These are phyloP conservation scores for Oligia latruncula DNA, from an alignment of 2,888 invertebrate genomes.

Conservation along the genomic window DNA sequence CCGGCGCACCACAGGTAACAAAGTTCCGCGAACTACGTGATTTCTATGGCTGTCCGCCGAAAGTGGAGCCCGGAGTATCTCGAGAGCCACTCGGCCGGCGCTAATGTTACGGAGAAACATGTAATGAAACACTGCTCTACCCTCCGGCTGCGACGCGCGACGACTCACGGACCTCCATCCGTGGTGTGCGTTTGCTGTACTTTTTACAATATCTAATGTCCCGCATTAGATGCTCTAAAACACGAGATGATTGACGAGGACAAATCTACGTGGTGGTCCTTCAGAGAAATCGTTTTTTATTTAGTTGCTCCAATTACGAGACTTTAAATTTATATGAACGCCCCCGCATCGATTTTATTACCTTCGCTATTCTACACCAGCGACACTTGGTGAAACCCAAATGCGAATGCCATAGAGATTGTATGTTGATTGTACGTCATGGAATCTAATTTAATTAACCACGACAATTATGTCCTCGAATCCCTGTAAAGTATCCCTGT, in stretches of 20 bases:
- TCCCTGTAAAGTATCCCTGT: conserved; percentile 20
- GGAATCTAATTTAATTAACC: conserved; percentile 51
- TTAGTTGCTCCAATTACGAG: conserved; percentile 75
- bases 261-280: conserved; percentile 83
- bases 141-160: conserved; percentile 60
- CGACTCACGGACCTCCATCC: conserved; percentile 66
- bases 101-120: conserved; percentile 82
- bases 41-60: conserved; percentile 89
- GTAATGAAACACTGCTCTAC: conserved; percentile 82
- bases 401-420: conserved; percentile 43
- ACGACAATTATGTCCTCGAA: conserved; percentile 17
- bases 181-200: conserved; percentile 67
- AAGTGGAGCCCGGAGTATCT: conserved; percentile 84
- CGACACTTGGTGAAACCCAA: conserved; percentile 60
- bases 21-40: conserved; percentile 90
- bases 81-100: conserved; percentile 76
- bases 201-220: conserved; percentile 79
- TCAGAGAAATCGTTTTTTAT: conserved; percentile 67
- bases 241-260: conserved; percentile 61
- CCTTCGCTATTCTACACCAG: conserved; percentile 63
- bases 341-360: conserved; percentile 81
- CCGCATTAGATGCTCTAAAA: conserved; percentile 62
- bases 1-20: conserved; percentile 89
- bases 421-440: conserved; percentile 49
- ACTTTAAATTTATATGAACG: conserved; percentile 70